phyloP scores from a whole-genome alignment of 92 coral and sea anemone genomes.

The Parazoanthus atlanticus region DNA sequence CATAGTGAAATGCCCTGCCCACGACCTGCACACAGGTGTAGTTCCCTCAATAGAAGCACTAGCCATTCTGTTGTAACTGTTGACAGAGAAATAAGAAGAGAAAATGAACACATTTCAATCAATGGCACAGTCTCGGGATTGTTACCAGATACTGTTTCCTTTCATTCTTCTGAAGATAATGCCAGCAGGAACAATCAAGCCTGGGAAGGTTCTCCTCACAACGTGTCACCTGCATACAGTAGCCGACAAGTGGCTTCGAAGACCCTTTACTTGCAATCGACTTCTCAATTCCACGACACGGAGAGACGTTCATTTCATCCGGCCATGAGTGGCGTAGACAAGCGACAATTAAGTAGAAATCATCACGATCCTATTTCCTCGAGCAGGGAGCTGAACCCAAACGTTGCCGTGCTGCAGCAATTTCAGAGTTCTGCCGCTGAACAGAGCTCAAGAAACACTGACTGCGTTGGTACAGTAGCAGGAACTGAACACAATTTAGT shows the following conservation, averaged over 20 bases:
- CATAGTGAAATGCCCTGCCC: neutral
- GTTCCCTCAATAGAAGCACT: neutral
- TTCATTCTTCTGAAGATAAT: neutral
- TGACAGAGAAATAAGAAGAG: neutral
- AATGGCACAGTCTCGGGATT: neutral
- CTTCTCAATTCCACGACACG: neutral
- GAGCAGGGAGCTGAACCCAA: neutral
- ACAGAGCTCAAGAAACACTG: neutral
- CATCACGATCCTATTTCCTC: neutral
- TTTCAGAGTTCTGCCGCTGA: neutral
- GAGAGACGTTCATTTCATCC: neutral
- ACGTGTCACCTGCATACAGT: neutral
- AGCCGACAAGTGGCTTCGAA: neutral
- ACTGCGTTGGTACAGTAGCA: neutral
- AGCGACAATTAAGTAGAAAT: neutral
- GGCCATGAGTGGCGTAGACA: neutral
- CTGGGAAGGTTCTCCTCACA: neutral
- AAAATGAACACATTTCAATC: neutral
- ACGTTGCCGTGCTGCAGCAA: neutral
- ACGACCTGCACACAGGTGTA: neutral
- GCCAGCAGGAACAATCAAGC: neutral
- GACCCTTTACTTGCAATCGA: neutral
- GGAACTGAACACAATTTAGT: neutral
- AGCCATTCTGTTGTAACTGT: neutral
- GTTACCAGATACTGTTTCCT: neutral